Evolutionary conservation across 2,888 invertebrate species (phyloP), one percentile per base, ranked within the genome.

Genomic region (Coelogynopora nodosa): DNA sequence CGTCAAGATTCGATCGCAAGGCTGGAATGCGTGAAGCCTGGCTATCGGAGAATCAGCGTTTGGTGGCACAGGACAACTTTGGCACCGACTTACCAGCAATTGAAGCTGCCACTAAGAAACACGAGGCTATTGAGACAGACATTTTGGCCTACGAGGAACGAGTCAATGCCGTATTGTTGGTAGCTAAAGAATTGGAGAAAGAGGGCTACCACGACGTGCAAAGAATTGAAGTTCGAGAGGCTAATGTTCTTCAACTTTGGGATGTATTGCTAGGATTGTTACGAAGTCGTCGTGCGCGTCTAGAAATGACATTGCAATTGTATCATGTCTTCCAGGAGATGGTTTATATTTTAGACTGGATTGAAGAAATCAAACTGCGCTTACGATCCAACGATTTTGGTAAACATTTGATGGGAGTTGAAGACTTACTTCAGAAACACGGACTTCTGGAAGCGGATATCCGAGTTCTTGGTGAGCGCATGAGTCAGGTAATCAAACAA

Each of bases 11-110:
- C 93, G 97, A 98, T 93, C 95, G 98, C 89, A 98, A 98, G 92
- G 98, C 98, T 0, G 97, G 97, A 91, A 99, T 99, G 98, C 94
- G 99, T 81, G 99, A 99, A 93, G 97, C 98, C 0, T 99, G 99
- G 99, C 93, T 99, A 83, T 97, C 97, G 30, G 99, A 99, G 93
- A 99, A 99, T 93, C 99, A 99, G 93, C 94, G 99, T 0, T 94
- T 99, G 86, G 98, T 99, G 1, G 97, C 97, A 87, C 91, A 91
- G 93, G 99, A 99, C 92, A 99, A 99, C 94, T 99, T 99, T 92
- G 99, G 99, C 0, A 96, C 96, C 92, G 99, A 99, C 93, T 93
- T 99, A 90, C 96, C 98, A 0, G 97, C 97, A 0, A 98, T 99
- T 0, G 99, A 99, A 92, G 98, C 99, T 0, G 98, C 98, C 0